Evolutionary conservation across 1,140 invertebrate genomes (phyloP).

Genomic region (Drosophila ohnishii): DNA sequence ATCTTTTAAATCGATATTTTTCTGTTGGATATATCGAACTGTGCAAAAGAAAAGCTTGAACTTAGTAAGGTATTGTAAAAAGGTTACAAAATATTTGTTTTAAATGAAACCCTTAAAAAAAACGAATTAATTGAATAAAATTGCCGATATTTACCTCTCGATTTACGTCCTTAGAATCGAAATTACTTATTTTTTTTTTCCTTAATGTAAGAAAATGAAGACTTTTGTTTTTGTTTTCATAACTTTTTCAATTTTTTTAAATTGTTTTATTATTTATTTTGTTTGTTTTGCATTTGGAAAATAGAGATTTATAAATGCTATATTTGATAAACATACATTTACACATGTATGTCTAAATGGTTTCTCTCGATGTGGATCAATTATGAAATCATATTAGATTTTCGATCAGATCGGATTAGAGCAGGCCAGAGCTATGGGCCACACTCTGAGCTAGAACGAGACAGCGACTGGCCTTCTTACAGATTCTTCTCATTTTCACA

Average conservation of each 20-base stretch:
- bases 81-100: neutral
- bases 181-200: neutral
- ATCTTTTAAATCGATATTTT: neutral
- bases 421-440: constrained; percentile 37
- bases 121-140: too few species aligned
- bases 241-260: constrained; percentile 36
- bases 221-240: constrained; percentile 11
- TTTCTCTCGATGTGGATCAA: constrained; percentile 19
- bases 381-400: constrained; percentile 20
- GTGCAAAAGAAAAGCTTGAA: neutral
- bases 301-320: constrained; percentile 61
- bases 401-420: constrained; percentile 31
- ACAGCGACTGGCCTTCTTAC: neutral
- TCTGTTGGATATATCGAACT: neutral
- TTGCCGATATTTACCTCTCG: neutral
- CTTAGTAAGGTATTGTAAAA: neutral
- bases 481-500: constrained; percentile 10
- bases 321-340: constrained; percentile 38
- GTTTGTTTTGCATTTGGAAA: constrained; percentile 47
- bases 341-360: constrained; percentile 25
- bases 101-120: too few species aligned
- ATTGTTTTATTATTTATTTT: constrained; percentile 7
- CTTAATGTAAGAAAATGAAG: neutral
- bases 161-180: neutral
- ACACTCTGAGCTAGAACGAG: constrained; percentile 29